Base-by-base conservation (phyloP, 2,797 vertebrate species). In the Lycodopsis pacificus region DNA sequence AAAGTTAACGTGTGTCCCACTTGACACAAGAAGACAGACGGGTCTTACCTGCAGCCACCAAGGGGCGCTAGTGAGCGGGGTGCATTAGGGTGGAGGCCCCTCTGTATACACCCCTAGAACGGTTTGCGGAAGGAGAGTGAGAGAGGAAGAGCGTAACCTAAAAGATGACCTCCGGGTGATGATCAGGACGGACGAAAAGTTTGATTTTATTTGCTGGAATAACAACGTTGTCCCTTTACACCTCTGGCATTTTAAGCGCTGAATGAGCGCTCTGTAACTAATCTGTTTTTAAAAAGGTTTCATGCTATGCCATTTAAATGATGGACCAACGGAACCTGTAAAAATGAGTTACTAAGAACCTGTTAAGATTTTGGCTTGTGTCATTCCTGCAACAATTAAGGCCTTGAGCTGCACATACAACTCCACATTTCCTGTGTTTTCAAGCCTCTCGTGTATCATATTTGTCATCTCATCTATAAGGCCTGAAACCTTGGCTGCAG, bases 11-110 rank as follows among this genome's bases (percentile, higher is more conserved):
- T 2, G 3, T 51, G 40, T 58, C 68, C 32, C 56, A 15, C n/a
- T 58, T 51, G 36, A 13, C 58, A 17, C 40, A 40, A 6, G 10
- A 51, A 57, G 14, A 25, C 40, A 22, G 34, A 11, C 48, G 51
- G 34, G 42, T 66, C 59, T 66, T 59, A 15, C 38, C 11, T 72
- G 42, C 19, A 25, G 71, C 91, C 92, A 92, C 84, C 69, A 80
- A 86, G 90, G 86, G 92, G 80, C 40, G 83, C 78, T 87, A 66
- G 53, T 72, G 77, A 84, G 19, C 9, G 53, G 40, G 63, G 54
- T 64, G 77, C 46, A 63, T 12, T 5, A 34, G 36, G 61, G 48
- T 12, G 38, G 65, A 44, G 49, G 42, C 38, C n/a, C 68, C n/a
- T 11, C 19, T 30, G 13, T 30, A 30, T 4, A 56, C 25, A 30